These are phyloP conservation scores for Saturnia japonica DNA, from an alignment of 2,888 invertebrate species.

Conservation along the genomic window DNA sequence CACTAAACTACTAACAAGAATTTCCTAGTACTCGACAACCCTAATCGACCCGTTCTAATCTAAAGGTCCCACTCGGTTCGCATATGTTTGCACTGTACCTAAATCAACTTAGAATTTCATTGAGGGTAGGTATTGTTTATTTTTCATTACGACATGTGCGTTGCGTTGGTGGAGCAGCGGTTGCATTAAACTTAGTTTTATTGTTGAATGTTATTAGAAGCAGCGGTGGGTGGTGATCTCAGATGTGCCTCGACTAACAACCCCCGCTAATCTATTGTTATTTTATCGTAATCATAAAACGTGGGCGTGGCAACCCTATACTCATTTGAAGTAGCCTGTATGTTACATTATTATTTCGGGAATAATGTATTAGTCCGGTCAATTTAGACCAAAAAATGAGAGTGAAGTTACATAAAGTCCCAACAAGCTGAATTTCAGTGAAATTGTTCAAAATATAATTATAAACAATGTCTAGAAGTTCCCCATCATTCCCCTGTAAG, in stretches of 20 bases:
- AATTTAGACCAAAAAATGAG: no score
- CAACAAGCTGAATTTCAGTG: no score
- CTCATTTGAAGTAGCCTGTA: neutral
- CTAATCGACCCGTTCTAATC: conserved; percentile 42
- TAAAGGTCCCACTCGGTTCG: conserved; percentile 41
- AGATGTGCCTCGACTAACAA: conserved; percentile 12
- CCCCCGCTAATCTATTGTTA: neutral
- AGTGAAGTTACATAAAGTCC: no score
- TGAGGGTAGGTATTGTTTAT: conserved; percentile 43
- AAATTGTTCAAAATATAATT: no score
- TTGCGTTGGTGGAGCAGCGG: conserved; percentile 27
- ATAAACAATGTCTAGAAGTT: no score
- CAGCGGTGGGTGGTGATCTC: conserved; percentile 18
- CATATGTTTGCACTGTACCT: conserved; percentile 51
- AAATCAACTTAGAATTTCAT: conserved; percentile 44
- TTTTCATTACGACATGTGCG: conserved; percentile 57
- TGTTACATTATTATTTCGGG: neutral
- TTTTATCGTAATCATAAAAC: neutral
- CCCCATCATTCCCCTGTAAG: no score
- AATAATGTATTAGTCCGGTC: neutral
- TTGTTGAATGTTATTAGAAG: conserved; percentile 26
- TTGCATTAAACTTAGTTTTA: conserved; percentile 33
- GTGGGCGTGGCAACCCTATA: conserved; percentile 3
- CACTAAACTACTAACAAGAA: neutral
- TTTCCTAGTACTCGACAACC: conserved; percentile 26